Evolutionary conservation across 2,888 invertebrate genomes (phyloP).

Genomic region (Erebia aethiops): DNA sequence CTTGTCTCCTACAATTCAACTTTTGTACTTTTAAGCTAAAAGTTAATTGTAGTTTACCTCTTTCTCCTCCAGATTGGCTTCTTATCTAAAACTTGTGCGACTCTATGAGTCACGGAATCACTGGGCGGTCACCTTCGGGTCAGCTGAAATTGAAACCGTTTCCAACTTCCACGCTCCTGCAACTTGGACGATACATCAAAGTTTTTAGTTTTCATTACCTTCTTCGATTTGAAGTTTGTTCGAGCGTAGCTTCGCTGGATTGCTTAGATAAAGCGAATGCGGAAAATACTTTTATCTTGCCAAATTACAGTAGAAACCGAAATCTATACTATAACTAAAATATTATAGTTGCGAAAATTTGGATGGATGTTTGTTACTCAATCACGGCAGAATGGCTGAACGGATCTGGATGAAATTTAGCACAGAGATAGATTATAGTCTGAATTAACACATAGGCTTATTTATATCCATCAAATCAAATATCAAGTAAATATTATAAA

Average conservation of each 20-base stretch:
- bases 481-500: too few relatives aligned
- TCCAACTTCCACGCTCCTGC: slow-evolving; percentile 34
- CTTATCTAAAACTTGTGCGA: slow-evolving; percentile 33
- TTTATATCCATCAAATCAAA: too few relatives aligned
- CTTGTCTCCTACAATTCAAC: too few relatives aligned
- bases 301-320: too few relatives aligned
- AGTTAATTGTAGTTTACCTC: background rate
- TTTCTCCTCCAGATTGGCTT: slow-evolving; percentile 32
- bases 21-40: too few relatives aligned
- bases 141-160: slow-evolving; percentile 39
- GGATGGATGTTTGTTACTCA: too few relatives aligned
- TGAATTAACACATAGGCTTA: too few relatives aligned
- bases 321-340: too few relatives aligned
- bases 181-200: slow-evolving; percentile 41
- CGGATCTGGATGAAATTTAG: too few relatives aligned
- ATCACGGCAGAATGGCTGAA: too few relatives aligned
- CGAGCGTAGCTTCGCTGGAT: slow-evolving; percentile 30
- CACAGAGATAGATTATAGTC: too few relatives aligned
- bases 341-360: too few relatives aligned
- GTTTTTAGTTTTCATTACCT: slow-evolving; percentile 47
- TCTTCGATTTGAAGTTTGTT: slow-evolving; percentile 32
- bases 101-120: slow-evolving; percentile 29
- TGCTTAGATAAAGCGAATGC: slow-evolving; percentile 16
- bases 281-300: background rate
- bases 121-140: slow-evolving; percentile 37